These are phyloP conservation scores for Pandemis corylana DNA, from an alignment of 2,888 invertebrate species.

Conservation along the genomic window DNA sequence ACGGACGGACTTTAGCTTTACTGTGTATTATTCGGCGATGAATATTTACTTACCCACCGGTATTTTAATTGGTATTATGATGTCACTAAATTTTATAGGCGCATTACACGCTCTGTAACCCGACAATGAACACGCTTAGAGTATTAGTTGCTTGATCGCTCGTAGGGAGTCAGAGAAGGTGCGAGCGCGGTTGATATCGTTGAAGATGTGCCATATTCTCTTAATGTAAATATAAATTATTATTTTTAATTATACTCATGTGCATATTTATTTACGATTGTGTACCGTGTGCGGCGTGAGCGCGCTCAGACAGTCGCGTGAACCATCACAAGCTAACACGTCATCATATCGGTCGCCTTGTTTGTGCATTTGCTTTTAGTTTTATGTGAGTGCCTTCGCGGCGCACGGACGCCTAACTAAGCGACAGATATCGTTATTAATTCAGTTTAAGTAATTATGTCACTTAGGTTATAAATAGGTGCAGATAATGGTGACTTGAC, in stretches of 20 bases:
- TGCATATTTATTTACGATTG: conserved; percentile 81
- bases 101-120: conserved; percentile 59
- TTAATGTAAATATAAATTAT: conserved; percentile 84
- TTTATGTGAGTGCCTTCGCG: conserved; percentile 51
- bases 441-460: conserved; percentile 38
- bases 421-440: conserved; percentile 37
- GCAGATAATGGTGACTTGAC: conserved; percentile 40
- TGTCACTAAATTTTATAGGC: conserved; percentile 70
- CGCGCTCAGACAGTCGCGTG: conserved; percentile 64
- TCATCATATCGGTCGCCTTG: conserved; percentile 71
- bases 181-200: conserved; percentile 75
- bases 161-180: conserved; percentile 53
- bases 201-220: conserved; percentile 84
- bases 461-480: conserved; percentile 40
- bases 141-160: conserved; percentile 62
- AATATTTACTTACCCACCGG: conserved; percentile 83
- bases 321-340: conserved; percentile 68
- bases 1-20: conserved; percentile 52
- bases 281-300: conserved; percentile 58
- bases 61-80: conserved; percentile 83
- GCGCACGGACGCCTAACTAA: conserved; percentile 28
- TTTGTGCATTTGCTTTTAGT: conserved; percentile 82
- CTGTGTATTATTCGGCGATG: conserved; percentile 66
- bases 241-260: conserved; percentile 72
- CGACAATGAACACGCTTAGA: conserved; percentile 44